A percentile compares a stretch with the other conserved stretches of the same genome.
These are phyloP conservation scores for Lottia gigantea DNA, from an alignment of 2,888 invertebrate genomes.

Conservation along the genomic window DNA sequence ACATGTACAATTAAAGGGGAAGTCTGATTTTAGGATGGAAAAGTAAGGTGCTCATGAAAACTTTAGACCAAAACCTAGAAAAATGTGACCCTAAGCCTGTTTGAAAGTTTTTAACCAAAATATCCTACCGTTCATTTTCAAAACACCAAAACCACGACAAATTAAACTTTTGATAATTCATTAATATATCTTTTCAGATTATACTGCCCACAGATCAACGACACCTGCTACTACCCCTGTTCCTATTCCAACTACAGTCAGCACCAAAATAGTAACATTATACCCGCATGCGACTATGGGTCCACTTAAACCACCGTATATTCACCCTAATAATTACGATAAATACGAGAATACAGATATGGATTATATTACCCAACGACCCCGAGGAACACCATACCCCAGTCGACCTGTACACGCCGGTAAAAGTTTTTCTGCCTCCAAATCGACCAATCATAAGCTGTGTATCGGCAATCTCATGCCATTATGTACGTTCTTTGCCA, in stretches of 20 bases:
- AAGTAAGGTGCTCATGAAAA: too few species aligned
- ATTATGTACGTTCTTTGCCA: neutral
- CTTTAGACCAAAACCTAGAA: too few species aligned
- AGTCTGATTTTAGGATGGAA: too few species aligned
- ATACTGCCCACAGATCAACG: neutral
- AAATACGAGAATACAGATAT: slow-evolving; percentile 6
- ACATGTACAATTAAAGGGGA: too few species aligned
- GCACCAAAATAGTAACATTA: neutral
- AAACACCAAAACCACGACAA: too few species aligned
- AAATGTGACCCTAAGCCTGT: too few species aligned
- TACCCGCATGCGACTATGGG: neutral
- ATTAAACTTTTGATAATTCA: too few species aligned
- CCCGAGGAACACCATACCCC: neutral
- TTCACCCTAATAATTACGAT: neutral
- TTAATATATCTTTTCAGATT: neutral
- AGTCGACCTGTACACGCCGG: slow-evolving; percentile 9
- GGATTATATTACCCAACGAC: neutral
- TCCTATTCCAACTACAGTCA: neutral
- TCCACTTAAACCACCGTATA: neutral
- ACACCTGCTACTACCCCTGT: neutral
- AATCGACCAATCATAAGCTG: slow-evolving; percentile 1
- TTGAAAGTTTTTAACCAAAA: too few species aligned
- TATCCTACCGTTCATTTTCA: too few species aligned
- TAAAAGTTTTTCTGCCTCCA: slow-evolving; percentile 7
- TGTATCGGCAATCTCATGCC: slow-evolving; percentile 2